Percentiles rank a stretch among this genome's conserved stretches.
Conservation (phyloP, 2,797 vertebrate genomes). For the Acrocephalus scirpaceus region DNA sequence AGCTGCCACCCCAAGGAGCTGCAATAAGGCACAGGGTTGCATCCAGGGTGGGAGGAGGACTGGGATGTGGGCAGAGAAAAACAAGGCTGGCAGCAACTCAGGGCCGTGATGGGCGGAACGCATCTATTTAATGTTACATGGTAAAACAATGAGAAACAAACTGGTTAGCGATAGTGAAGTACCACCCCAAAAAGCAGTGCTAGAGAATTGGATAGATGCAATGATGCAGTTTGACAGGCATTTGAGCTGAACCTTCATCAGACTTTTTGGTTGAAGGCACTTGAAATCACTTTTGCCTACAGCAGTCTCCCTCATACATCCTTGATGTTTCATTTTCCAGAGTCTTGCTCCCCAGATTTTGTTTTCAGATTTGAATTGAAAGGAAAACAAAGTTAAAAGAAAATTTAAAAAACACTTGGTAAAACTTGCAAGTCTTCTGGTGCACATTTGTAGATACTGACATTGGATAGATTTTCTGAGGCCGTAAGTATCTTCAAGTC, state of each 20-base stretch:
- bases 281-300: background rate
- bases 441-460: background rate
- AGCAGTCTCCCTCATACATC: background rate
- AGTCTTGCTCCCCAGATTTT: background rate
- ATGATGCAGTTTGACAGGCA: background rate
- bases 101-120: fast-evolving
- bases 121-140: background rate
- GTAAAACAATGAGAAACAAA: background rate
- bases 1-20: background rate
- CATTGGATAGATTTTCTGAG: background rate
- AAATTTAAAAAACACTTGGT: background rate
- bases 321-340: background rate
- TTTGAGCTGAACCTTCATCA: background rate
- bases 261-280: background rate
- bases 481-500: background rate
- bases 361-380: background rate
- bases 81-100: fast-evolving
- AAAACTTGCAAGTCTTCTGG: background rate
- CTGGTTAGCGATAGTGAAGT: background rate
- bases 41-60: fast-evolving
- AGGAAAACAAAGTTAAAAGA: background rate
- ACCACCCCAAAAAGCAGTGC: background rate
- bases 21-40: fast-evolving
- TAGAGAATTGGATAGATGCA: background rate
- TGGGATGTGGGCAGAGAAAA: background rate